Evolutionary conservation across 2,113 vertebrate genomes (phyloP).

Genomic region (Tylochromis polylepis): DNA sequence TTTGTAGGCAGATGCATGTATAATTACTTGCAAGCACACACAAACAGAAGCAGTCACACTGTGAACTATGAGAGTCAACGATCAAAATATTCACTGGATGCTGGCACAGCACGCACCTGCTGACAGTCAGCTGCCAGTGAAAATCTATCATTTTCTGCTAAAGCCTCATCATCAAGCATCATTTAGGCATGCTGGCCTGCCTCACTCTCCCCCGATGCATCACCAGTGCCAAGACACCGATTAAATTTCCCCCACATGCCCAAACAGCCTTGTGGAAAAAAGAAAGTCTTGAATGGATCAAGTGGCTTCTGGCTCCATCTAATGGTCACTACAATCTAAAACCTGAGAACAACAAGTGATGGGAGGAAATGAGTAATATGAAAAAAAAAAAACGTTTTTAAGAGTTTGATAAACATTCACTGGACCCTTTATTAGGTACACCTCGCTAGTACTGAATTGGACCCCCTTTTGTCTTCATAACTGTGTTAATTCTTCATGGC

Average conservation of each 20-base stretch:
- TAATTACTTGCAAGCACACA: not conserved
- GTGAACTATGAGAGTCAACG: constrained; percentile 29
- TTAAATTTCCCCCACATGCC: constrained; percentile 40
- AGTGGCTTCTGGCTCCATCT: constrained; percentile 53
- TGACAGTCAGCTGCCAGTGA: constrained; percentile 61
- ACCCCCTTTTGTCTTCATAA: not conserved
- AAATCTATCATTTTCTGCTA: constrained; percentile 57
- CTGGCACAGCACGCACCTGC: constrained; percentile 43
- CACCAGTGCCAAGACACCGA: constrained; percentile 36
- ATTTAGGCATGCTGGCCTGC: constrained; percentile 52
- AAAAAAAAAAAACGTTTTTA: not conserved
- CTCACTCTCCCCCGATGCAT: constrained; percentile 19
- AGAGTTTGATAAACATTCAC: not conserved
- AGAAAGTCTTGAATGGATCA: not conserved
- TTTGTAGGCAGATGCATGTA: constrained; percentile 10
- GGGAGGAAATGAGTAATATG: not conserved
- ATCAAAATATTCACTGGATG: constrained; percentile 41
- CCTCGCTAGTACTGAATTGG: not conserved
- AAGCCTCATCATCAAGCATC: constrained; percentile 61
- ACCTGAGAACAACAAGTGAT: not conserved
- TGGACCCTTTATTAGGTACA: not conserved
- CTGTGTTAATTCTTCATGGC: not conserved
- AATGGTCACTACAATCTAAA: constrained; percentile 19
- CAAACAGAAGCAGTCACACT: constrained; percentile 8
- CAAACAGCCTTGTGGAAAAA: constrained; percentile 5